These are phyloP conservation scores for Gnathonemus longibarbis DNA, from an alignment of 2,113 vertebrate species.

Conservation along the genomic window DNA sequence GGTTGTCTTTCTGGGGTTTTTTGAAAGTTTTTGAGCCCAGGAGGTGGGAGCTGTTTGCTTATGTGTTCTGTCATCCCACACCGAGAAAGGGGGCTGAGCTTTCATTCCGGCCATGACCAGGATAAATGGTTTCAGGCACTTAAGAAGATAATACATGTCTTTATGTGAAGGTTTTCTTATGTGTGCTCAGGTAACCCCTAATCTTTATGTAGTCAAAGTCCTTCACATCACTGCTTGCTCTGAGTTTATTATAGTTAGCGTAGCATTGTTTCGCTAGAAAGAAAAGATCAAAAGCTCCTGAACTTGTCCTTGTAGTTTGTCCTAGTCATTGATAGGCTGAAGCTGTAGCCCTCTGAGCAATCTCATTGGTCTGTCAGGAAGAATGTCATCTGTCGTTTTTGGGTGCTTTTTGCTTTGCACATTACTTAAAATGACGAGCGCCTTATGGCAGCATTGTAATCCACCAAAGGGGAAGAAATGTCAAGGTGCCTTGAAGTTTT, in stretches of 20 bases:
- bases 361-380: neutral
- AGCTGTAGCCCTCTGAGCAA: neutral
- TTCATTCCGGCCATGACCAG: neutral
- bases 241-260: slow-evolving; percentile 25
- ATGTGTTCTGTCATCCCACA: neutral
- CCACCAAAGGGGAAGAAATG: neutral
- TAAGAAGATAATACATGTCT: neutral
- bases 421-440: neutral
- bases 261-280: slow-evolving; percentile 34
- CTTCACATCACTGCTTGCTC: slow-evolving; percentile 11
- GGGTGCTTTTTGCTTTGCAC: neutral
- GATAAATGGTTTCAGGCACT: neutral
- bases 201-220: neutral
- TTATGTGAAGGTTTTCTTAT: neutral
- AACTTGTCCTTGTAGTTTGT: slow-evolving; percentile 35
- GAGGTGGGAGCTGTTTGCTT: neutral
- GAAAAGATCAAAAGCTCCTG: slow-evolving; percentile 7
- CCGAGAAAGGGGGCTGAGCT: neutral
- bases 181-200: neutral
- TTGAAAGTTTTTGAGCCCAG: neutral
- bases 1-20: neutral
- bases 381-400: neutral
- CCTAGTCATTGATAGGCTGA: neutral
- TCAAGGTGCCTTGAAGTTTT: neutral
- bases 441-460: neutral